Base-by-base conservation (phyloP, 2,797 vertebrate genomes). In the Pelodytes ibericus region DNA sequence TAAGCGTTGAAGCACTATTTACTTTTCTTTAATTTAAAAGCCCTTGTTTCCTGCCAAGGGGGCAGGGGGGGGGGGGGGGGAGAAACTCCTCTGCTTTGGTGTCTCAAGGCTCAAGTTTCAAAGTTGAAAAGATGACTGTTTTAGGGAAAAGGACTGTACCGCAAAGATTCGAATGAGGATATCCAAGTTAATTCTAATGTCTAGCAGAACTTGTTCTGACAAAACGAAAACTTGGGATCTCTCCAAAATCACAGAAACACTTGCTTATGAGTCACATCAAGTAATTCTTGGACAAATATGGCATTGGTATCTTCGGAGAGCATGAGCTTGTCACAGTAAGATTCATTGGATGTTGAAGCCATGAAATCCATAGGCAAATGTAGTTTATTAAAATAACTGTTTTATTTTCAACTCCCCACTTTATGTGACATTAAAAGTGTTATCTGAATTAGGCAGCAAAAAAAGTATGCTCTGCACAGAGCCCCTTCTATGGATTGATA, bases 221-320 rank as follows among this genome's bases (percentile, higher is more conserved):
- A 84, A 86, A 84, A 83, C 20, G 57, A 79, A 72, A 79, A 79
- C 58, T 83, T 88, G 90, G 89, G 86, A 80, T 70, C 25, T 62
- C 0, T 79, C 91, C 90, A 89, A 72, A 29, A 81, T 83, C 83
- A 69, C 81, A 84, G 82, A 81, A 86, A 83, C 82, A 64, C 80
- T 75, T 39, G 82, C 83, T 82, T 79, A 82, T 89, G 90, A 92
- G 86, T 89, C 88, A 88, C 85, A 88, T 74, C 77, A 81, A 85
- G 80, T 76, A 80, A 78, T 83, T 67, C 87, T 88, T 91, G 87
- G 83, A 92, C 90, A 92, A 90, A 92, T 90, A 92, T 87, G 92
- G 90, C 83, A 83, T n/a, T 88, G 88, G 87, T 83, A 88, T 90
- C 88, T 85, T 86, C 84, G 71, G 85, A 56, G 83, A 81, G 85